Percentiles rank a stretch among this genome's conserved stretches.
These are phyloP conservation scores for Drosophila kanapiae DNA, from an alignment of 1,140 invertebrate species.

Conservation along the genomic window DNA sequence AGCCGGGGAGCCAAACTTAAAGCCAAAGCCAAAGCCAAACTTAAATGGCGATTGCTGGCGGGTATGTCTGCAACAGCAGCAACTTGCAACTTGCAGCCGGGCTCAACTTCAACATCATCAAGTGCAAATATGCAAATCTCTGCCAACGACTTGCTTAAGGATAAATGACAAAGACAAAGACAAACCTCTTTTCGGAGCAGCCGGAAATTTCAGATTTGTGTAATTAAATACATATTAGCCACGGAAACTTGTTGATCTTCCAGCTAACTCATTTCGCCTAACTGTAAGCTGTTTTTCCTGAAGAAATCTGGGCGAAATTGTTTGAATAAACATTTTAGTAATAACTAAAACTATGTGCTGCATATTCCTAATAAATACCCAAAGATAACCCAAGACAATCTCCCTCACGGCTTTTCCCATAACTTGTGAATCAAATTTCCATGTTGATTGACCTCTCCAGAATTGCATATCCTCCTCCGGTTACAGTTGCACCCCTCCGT, in stretches of 20 bases:
- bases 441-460: constrained; percentile 53
- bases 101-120: constrained; percentile 67
- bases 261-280: constrained; percentile 28
- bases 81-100: constrained; percentile 29
- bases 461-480: constrained; percentile 50
- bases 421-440: constrained; percentile 57
- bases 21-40: constrained; percentile 49
- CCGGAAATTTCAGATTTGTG: constrained; percentile 56
- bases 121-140: constrained; percentile 82
- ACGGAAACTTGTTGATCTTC: constrained; percentile 42
- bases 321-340: not conserved
- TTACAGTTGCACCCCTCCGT: constrained; percentile 3
- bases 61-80: constrained; percentile 36
- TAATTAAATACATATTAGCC: constrained; percentile 61
- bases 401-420: constrained; percentile 38
- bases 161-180: constrained; percentile 57
- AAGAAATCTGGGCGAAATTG: not conserved
- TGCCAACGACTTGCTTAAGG: constrained; percentile 35
- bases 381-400: not conserved
- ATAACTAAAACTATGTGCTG: not conserved
- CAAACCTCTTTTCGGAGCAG: constrained; percentile 50
- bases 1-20: constrained; percentile 33
- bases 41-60: constrained; percentile 54
- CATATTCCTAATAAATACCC: constrained; percentile 7
- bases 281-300: constrained; percentile 17